Conservation (phyloP, 2,888 invertebrate genomes). For the Enchytraeus crypticus region DNA sequence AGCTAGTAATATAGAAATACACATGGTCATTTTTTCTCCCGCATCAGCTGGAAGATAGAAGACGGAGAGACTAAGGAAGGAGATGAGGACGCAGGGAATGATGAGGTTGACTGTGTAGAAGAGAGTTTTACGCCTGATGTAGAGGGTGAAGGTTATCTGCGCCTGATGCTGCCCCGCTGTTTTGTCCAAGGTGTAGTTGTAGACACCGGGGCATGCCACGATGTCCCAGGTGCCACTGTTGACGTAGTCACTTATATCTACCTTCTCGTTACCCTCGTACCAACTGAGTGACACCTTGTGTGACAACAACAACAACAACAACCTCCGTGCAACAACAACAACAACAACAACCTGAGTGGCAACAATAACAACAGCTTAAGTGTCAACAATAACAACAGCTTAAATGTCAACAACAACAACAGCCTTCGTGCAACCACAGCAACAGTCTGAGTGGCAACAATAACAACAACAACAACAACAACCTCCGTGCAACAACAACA, state of each 20-base stretch:
- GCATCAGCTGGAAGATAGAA: constrained; percentile 98
- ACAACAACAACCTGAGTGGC: too few relatives aligned
- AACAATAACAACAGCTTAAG: too few relatives aligned
- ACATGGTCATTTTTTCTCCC: constrained; percentile 74
- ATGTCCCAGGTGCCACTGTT: constrained; percentile 49
- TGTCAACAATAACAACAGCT: too few relatives aligned
- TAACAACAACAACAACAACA: too few relatives aligned
- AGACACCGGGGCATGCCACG: constrained; percentile 39
- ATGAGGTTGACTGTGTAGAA: constrained; percentile 98
- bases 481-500: too few relatives aligned
- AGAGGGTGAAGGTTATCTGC: constrained; percentile 73
- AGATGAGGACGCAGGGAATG: too few relatives aligned
- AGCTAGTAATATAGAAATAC: constrained; percentile 96
- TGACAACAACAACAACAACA: neutral
- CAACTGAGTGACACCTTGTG: constrained; percentile 27
- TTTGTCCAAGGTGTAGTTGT: constrained; percentile 30
- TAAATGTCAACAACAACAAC: too few relatives aligned
- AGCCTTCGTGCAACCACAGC: too few relatives aligned
- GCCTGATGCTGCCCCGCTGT: constrained; percentile 30
- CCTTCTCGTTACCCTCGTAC: constrained; percentile 21
- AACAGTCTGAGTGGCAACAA: too few relatives aligned
- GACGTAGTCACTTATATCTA: constrained; percentile 46
- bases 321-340: too few relatives aligned
- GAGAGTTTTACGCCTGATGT: constrained; percentile 83
- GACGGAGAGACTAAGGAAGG: constrained; percentile 84